Evolutionary conservation across 2,888 invertebrate genomes (phyloP).

Genomic region (Rambutsinella grinnellia): DNA sequence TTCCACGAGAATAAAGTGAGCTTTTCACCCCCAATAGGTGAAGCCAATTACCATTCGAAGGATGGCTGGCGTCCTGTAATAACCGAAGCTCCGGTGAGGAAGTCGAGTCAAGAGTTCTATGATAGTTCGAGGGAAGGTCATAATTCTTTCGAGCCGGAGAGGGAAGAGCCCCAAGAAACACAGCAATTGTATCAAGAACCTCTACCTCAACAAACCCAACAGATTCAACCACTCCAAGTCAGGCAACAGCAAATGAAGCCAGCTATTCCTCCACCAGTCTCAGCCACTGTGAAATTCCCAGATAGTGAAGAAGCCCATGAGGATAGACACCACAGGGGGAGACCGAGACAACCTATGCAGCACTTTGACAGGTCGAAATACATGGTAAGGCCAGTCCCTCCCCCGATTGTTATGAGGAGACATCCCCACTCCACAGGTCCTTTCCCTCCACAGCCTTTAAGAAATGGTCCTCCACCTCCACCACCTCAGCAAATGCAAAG

Average conservation of each 20-base stretch:
- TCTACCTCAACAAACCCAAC: constrained; percentile 1
- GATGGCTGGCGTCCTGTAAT: constrained; percentile 65
- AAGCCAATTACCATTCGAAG: constrained; percentile 51
- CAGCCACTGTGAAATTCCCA: constrained; percentile 58
- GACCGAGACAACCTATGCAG: neutral
- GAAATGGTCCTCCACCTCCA: constrained; percentile 35
- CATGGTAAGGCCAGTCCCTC: constrained; percentile 60
- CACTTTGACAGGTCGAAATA: constrained; percentile 61
- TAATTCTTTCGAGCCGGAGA: constrained; percentile 20
- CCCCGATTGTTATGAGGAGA: constrained; percentile 65
- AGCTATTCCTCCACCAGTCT: constrained; percentile 43
- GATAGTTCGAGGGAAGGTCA: constrained; percentile 1
- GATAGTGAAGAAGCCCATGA: constrained; percentile 44
- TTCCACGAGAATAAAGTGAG: constrained; percentile 63
- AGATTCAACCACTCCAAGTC: constrained; percentile 3
- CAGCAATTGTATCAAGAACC: constrained; percentile 17
- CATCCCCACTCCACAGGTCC: constrained; percentile 50
- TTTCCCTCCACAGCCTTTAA: constrained; percentile 36
- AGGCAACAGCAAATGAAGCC: constrained; percentile 21
- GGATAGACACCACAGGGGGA: constrained; percentile 25
- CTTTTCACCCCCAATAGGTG: constrained; percentile 46
- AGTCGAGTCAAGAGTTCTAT: neutral
- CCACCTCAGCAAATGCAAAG: constrained; percentile 36
- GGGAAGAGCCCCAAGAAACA: constrained; percentile 7
- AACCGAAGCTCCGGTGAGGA: constrained; percentile 26